A percentile compares a stretch with the other conserved stretches of the same genome.
phyloP scores from a whole-genome alignment of 2,113 vertebrate species.

The Apteryx mantelli region DNA sequence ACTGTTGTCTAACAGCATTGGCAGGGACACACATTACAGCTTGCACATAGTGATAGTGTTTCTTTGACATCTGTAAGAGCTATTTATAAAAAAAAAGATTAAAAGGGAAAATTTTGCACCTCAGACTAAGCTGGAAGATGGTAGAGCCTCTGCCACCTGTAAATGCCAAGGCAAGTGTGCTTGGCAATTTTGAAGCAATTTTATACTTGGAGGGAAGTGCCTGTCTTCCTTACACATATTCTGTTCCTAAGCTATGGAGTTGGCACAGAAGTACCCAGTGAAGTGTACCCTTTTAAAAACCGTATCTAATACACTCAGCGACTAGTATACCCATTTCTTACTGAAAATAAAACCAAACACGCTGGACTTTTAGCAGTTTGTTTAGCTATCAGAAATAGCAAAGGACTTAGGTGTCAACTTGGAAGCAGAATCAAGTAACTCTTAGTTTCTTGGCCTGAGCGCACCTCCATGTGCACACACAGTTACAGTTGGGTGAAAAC shows the following conservation, averaged over 20 bases:
- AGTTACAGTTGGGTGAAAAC: neutral
- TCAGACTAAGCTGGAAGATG: neutral
- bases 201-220: neutral
- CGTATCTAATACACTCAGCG: neutral
- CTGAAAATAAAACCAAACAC: neutral
- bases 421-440: neutral
- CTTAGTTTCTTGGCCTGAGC: neutral
- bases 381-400: neutral
- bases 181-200: neutral
- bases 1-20: neutral
- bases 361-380: neutral
- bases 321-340: neutral
- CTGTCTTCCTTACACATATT: neutral
- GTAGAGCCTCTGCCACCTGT: neutral
- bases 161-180: neutral
- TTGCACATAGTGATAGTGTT: neutral
- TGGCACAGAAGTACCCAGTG: neutral
- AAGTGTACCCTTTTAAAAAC: neutral
- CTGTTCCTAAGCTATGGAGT: neutral
- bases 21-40: neutral
- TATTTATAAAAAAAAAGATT: neutral
- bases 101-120: neutral
- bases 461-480: accelerated
- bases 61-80: neutral
- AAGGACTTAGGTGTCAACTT: neutral